Conservation (phyloP, 2,888 invertebrate genomes). For the Xestobium rufovillosum region DNA sequence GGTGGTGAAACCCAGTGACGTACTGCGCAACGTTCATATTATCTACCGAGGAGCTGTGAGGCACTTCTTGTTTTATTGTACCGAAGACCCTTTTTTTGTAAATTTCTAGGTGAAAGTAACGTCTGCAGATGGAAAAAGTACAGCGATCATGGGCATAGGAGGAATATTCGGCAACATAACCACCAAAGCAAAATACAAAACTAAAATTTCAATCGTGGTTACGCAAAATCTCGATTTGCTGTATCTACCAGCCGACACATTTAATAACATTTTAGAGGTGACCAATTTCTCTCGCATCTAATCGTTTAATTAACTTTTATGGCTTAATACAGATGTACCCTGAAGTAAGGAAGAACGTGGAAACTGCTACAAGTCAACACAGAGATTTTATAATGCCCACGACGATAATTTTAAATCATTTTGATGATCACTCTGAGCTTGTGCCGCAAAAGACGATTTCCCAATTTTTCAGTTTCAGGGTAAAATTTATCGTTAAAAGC, state of each 20-base stretch:
- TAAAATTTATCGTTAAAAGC: too few relatives aligned
- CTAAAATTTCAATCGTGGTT: constrained; percentile 45
- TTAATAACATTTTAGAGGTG: constrained; percentile 45
- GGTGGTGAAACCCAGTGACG: constrained; percentile 45
- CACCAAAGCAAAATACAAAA: constrained; percentile 41
- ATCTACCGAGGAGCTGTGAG: constrained; percentile 48
- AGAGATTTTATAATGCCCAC: constrained; percentile 48
- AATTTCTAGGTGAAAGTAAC: constrained; percentile 31
- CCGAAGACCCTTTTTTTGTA: neutral
- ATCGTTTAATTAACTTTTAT: too few relatives aligned
- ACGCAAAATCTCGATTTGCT: constrained; percentile 47
- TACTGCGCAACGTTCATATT: constrained; percentile 46
- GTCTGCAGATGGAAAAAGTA: constrained; percentile 45
- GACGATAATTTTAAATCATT: constrained; percentile 30
- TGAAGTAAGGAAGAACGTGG: constrained; percentile 44
- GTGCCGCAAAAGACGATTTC: too few relatives aligned
- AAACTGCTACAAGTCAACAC: constrained; percentile 36
- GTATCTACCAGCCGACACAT: constrained; percentile 45
- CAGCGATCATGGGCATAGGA: constrained; percentile 48
- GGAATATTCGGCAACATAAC: constrained; percentile 50
- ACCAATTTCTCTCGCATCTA: neutral
- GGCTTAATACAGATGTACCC: constrained; percentile 39
- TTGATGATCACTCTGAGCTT: too few relatives aligned
- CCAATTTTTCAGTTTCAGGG: too few relatives aligned
- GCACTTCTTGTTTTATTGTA: neutral